Evolutionary conservation across 2,113 vertebrate genomes (phyloP).

Genomic region (Pleuronectes platessa): DNA sequence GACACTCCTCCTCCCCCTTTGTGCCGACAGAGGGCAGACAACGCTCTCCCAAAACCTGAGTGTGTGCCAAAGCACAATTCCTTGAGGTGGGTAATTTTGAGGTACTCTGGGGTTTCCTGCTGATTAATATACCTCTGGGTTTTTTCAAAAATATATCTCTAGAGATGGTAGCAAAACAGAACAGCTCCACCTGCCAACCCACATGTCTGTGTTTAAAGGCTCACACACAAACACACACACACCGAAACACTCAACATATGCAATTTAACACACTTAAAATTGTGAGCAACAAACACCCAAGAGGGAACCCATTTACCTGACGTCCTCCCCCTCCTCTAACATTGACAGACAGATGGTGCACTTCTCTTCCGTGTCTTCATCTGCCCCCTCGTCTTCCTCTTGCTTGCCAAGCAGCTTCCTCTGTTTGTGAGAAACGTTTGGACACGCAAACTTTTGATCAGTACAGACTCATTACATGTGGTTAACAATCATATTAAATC

Average conservation of each 20-base stretch:
- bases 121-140: constrained; percentile 67
- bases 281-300: constrained; percentile 25
- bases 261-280: constrained; percentile 40
- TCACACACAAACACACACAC: background rate
- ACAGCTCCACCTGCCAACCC: constrained; percentile 26
- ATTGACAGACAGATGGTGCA: constrained; percentile 99
- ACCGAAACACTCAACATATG: background rate
- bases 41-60: constrained; percentile 24
- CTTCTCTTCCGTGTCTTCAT: constrained; percentile 99
- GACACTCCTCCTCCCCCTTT: background rate
- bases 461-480: constrained; percentile 20
- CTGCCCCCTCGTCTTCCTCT: constrained; percentile 94
- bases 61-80: constrained; percentile 50
- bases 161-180: constrained; percentile 32
- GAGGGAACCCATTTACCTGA: constrained; percentile 87
- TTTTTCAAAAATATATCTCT: constrained; percentile 24
- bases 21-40: constrained; percentile 71
- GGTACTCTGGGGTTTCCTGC: constrained; percentile 63
- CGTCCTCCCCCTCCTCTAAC: constrained; percentile 99
- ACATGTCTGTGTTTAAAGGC: constrained; percentile 20
- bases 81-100: constrained; percentile 63
- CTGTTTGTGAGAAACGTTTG: constrained; percentile 87
- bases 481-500: constrained; percentile 26
- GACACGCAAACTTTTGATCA: constrained; percentile 41
- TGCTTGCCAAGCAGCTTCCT: constrained; percentile 99